Evolutionary conservation across 1,140 invertebrate genomes (phyloP).

Genomic region (Probaryconus sp.): DNA sequence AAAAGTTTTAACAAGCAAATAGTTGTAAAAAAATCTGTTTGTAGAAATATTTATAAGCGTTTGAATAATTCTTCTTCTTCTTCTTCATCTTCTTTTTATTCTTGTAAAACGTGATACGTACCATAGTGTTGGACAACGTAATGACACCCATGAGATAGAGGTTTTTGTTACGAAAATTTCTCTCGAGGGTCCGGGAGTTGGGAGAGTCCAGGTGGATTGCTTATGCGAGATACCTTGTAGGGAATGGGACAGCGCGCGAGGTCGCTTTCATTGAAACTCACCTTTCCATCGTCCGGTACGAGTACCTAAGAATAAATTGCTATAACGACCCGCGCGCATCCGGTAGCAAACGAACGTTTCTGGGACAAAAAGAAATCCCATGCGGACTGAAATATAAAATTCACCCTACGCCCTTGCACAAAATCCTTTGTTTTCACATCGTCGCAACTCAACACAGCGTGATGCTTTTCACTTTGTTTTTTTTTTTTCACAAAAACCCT

Average conservation of each 20-base stretch:
- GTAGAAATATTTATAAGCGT: too few relatives aligned
- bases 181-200: constrained; percentile 37
- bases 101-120: too few relatives aligned
- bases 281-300: constrained; percentile 63
- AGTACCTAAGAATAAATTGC: constrained; percentile 56
- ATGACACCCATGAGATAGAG: neutral
- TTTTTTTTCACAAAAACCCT: too few relatives aligned
- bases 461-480: too few relatives aligned
- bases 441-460: too few relatives aligned
- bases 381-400: constrained; percentile 26
- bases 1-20: too few relatives aligned
- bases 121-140: too few relatives aligned
- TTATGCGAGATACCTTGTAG: constrained; percentile 65
- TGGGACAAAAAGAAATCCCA: constrained; percentile 57
- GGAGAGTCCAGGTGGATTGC: constrained; percentile 47
- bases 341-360: constrained; percentile 46
- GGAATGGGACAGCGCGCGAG: constrained; percentile 67
- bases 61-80: too few relatives aligned
- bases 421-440: neutral
- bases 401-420: constrained; percentile 8
- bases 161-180: constrained; percentile 40
- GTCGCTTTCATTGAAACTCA: constrained; percentile 64
- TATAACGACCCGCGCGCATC: constrained; percentile 48
- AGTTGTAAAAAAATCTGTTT: too few relatives aligned
- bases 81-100: too few relatives aligned